Base-by-base conservation (phyloP, 1,140 invertebrate genomes). In the Caenorhabditis remanei region DNA sequence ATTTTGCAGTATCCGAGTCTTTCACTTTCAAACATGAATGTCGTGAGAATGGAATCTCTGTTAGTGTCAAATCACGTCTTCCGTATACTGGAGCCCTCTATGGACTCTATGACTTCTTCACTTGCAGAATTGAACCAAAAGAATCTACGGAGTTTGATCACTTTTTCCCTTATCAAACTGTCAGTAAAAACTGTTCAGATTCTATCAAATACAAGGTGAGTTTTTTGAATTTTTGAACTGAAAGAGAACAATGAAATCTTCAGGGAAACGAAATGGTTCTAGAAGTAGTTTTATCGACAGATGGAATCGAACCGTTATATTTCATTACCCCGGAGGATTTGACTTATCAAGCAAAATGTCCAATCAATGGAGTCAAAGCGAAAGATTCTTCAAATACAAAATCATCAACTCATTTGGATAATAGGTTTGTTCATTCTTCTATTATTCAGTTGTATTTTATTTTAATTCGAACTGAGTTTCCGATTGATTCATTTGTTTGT, bases 31-130 rank as follows among this genome's bases (percentile, higher is more conserved):
- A 88, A 21, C 89, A 91, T 67, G 89, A 87, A 65, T 92, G 91
- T 84, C 85, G 88, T 50, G 87, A 91, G 32, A 83, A 90, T 63
- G 91, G 91, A 83, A 90, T 92, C 56, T 67, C 87, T 61, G 91
- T 91, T 19, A 86, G 65, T 19, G 89, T 89, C 19, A 89, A 90
- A 50, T 71, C 56, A 32, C 88, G 89, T 21, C 89, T 93, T 63
- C 91, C 91, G 1, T 92, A 92, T 58, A 92, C 92, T 53, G 91
- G 91, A 87, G 91, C 91, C 13, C 87, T 92, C 2, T 92, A 92
- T 79, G 91, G 92, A 32, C 89, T 92, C 14, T 92, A 92, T 82
- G 91, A 92, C 84, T 92, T 93, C 83, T 92, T 92, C 85, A 90
- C 92, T 40, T 92, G 91, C 55, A 71, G 91, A 50, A 63, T 92